Base-by-base conservation (phyloP, 2,797 vertebrate species). In the Hemitrygon akajei region DNA sequence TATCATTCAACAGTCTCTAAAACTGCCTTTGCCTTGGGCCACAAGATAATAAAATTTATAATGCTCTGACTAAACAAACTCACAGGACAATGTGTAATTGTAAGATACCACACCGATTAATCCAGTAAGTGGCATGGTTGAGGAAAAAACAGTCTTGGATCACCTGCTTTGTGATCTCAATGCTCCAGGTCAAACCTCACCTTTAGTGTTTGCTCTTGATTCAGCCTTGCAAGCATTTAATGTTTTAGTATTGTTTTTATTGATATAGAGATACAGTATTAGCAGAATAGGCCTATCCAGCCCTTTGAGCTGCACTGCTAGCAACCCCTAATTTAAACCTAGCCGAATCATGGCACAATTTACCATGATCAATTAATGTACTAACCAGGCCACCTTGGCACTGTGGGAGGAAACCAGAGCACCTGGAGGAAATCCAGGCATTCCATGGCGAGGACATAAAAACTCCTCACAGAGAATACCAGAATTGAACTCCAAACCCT, bases 31-130 rank as follows among this genome's bases (percentile, higher is more conserved):
- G 91, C 91, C 91, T 93, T 93, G 22, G 40, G 40, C 40, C 37
- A 75, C 40, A 56, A 75, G 71, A 27, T 76, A 93, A 93, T 93
- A 93, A 93, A 18, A 93, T 76, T 30, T 93, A 76, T 30, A 93
- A 56, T 71, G 20, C 71, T 93, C 11, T 76, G 71, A n/a, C 87
- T 40, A 76, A 93, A 25, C 34, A 60, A 80, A 7, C 86, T 37
- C 7, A 37, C 60, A 69, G 56, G 30, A 34, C 63, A 37, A 60
- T 66, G 86, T 89, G 7, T 89, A 89, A 89, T 69, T 89, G 63
- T 66, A 89, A 34, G 69, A 89, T 89, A 37, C 86, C 20, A 22
- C 22, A 69, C 86, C 37, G 16, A 66, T 89, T 89, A 89, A 89
- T 89, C 86, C 16, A 89, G 60, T 66, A 89, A 69, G 37, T 20